Base-by-base conservation (phyloP, 2,113 vertebrate genomes). In the Spilogale gracilis region DNA sequence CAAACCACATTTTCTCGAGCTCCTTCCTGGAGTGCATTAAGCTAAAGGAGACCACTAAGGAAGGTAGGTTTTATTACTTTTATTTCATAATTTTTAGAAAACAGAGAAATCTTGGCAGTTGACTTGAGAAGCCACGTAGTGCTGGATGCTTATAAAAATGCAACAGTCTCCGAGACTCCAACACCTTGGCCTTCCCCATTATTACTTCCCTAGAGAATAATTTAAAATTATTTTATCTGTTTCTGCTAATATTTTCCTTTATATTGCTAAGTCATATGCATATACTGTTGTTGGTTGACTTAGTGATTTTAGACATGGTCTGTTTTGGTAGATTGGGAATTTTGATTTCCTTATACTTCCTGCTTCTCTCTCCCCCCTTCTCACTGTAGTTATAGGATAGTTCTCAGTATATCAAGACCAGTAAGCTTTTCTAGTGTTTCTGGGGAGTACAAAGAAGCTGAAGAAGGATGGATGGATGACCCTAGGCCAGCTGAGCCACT, bases 61-160 rank as follows among this genome's bases (percentile, higher is more conserved):
- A 82, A 27, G 82, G 56, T 96, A 76, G 52, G 54, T 84, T 89
- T 93, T 95, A 30, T 45, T 91, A 76, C 58, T 78, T 83, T 81
- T 89, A 18, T 89, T 69, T 80, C 13, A 48, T 74, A 2, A n/a
- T 69, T 94, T 96, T 82, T 45, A 69, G 6, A 81, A 85, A 54
- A 82, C 52, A 74, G 69, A 73, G 13, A 76, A 97, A 81, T 86
- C 83, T 10, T 78, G 76, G 60, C 18, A 23, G 38, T 83, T 86
- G 45, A 61, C 94, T 95, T 84, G 21, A 95, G 88, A 92, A 87
- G 71, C 23, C 43, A 91, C 81, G 20, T 25, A 6, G 43, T 91
- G 18, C 71, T 65, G 74, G 86, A 52, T 88, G 43, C 14, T 73
- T 82, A 17, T 43, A 38, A 50, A 92, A 96, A 54, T 60, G 9